These are phyloP conservation scores for Catocala nupta DNA, from an alignment of 2,888 invertebrate genomes.

Conservation along the genomic window DNA sequence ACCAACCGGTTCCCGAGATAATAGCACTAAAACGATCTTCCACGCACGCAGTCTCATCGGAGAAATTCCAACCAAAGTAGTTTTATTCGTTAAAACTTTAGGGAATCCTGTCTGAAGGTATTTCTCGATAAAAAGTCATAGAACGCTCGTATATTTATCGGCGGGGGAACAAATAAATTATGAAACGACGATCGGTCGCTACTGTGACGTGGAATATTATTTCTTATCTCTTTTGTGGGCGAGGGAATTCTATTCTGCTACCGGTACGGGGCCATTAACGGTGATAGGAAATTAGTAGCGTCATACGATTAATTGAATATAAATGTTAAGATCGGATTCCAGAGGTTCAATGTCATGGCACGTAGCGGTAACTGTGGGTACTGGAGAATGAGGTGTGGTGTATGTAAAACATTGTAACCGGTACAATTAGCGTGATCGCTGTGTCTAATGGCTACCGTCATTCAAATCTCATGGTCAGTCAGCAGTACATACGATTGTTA, in stretches of 20 bases:
- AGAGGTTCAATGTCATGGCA: conserved; percentile 26
- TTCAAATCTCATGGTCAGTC: conserved; percentile 15
- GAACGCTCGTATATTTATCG: conserved; percentile 45
- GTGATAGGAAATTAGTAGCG: conserved; percentile 48
- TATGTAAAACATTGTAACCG: conserved; percentile 22
- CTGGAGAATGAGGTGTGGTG: conserved; percentile 13
- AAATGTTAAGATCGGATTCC: conserved; percentile 43
- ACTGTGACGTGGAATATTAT: conserved; percentile 50
- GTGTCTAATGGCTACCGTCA: conserved; percentile 21
- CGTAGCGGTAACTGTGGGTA: conserved; percentile 11
- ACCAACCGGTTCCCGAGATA: conserved; percentile 80
- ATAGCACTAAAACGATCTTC: conserved; percentile 68
- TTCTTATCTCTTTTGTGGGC: conserved; percentile 38
- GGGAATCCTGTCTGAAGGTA: conserved; percentile 47
- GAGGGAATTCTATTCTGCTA: conserved; percentile 45
- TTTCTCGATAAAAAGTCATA: conserved; percentile 53
- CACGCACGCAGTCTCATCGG: conserved; percentile 46
- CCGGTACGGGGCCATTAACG: conserved; percentile 44
- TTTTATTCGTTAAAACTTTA: conserved; percentile 50
- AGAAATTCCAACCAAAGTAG: conserved; percentile 51
- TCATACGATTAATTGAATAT: conserved; percentile 44
- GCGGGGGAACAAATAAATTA: conserved; percentile 45
- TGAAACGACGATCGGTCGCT: conserved; percentile 39
- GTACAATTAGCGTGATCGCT: conserved; percentile 20
- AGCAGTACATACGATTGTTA: background rate